Percentiles rank a stretch among this genome's conserved stretches.
phyloP scores from a whole-genome alignment of 2,888 invertebrate species.

The Phasia obesa region DNA sequence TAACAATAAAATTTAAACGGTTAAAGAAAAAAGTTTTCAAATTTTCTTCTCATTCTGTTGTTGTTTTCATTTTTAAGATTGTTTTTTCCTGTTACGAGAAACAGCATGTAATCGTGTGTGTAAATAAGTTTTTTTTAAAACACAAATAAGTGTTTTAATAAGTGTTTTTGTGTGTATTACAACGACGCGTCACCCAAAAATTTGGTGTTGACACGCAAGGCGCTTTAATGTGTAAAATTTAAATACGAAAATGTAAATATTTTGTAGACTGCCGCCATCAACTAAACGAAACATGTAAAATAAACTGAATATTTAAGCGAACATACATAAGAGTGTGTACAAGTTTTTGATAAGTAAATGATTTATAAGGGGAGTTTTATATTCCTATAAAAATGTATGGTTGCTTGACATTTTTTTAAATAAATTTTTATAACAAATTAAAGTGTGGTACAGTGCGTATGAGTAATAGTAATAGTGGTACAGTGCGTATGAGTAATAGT shows the following conservation, averaged over 20 bases:
- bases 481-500: too few relatives aligned
- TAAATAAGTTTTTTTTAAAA: slow-evolving; percentile 12
- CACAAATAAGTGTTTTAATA: not conserved
- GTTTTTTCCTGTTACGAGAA: not conserved
- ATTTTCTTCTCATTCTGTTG: not conserved
- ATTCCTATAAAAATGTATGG: not conserved
- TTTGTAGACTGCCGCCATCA: slow-evolving; percentile 75
- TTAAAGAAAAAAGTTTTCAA: slow-evolving; percentile 2
- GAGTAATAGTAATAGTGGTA: too few relatives aligned
- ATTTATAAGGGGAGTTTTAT: slow-evolving; percentile 15
- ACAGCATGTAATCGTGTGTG: slow-evolving; percentile 29
- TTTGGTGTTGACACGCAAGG: slow-evolving; percentile 81
- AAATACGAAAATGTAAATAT: slow-evolving; percentile 77
- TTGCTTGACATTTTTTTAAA: too few relatives aligned
- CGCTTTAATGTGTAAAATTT: slow-evolving; percentile 75
- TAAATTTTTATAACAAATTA: too few relatives aligned
- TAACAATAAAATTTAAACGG: slow-evolving; percentile 7
- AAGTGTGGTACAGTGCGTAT: too few relatives aligned
- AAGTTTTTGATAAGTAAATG: not conserved
- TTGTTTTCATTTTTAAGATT: slow-evolving; percentile 6
- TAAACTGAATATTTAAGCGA: not conserved
- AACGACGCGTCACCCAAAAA: slow-evolving; percentile 70
- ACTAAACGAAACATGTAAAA: slow-evolving; percentile 53
- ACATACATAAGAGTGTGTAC: not conserved
- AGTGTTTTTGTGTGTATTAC: slow-evolving; percentile 22